Conservation (phyloP, 2,113 vertebrate genomes). For the Condylura cristata region DNA sequence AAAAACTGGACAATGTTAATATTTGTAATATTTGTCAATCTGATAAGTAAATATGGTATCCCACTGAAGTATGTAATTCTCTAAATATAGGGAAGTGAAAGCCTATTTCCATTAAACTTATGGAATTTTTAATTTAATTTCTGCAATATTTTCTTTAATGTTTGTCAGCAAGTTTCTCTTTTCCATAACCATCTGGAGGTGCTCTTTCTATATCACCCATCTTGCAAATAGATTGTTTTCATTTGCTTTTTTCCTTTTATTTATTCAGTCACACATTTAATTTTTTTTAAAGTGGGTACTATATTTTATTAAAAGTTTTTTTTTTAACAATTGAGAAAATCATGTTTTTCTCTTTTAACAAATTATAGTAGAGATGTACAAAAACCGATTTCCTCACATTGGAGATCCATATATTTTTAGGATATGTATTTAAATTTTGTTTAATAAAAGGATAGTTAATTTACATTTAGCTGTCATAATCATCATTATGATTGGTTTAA, state of each 20-base stretch:
- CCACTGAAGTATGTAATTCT: neutral
- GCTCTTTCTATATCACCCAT: neutral
- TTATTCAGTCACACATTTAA: neutral
- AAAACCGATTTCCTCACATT: neutral
- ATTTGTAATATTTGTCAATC: neutral
- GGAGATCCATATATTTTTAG: neutral
- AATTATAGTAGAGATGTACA: neutral
- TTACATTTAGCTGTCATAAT: neutral
- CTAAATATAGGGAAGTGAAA: neutral
- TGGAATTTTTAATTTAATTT: neutral
- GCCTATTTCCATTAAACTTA: neutral
- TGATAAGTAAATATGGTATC: neutral
- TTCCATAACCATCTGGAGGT: neutral
- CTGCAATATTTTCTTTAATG: neutral
- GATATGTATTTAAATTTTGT: neutral
- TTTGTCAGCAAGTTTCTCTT: neutral
- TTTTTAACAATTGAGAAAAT: neutral
- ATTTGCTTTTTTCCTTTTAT: neutral
- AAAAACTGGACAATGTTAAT: neutral
- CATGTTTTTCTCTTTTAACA: neutral
- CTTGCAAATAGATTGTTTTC: neutral
- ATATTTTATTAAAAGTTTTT: neutral
- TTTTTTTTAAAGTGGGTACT: constrained; percentile 12
- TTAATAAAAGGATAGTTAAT: neutral
- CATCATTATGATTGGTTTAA: neutral